Evolutionary conservation across 2,888 invertebrate species (phyloP), one percentile per base, ranked within the genome.

Genomic region (Nasonovia ribisnigri): DNA sequence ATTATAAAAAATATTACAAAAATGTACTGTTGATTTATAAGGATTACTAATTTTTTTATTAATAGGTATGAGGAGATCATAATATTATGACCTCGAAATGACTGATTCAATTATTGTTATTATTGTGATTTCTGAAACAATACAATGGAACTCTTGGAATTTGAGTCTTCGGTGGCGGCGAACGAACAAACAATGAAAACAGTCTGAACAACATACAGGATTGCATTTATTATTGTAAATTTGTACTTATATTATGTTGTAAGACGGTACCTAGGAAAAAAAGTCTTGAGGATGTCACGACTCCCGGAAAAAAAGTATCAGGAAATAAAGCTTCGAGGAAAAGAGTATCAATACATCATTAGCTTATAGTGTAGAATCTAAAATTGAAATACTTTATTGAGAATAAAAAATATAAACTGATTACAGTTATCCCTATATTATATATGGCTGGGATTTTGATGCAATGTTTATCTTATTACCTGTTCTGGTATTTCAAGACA

Each of bases 61-160:
- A 77, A 77, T 67, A 29, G 16, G 11, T 67, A 67, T n/a, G 36
- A 36, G 8, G 36, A 77, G 8, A 36, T 8, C 36, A 11, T 77
- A 77, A 77, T 77, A 36, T 36, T 36, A 77, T 77, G 77, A 77
- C 77, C 36, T 77, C 20, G 36, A 36, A 77, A 77, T 42, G 77
- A 24, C 20, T 77, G 20, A 77, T 77, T 77, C 20, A 36, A 77
- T 77, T 77, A 77, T 77, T 77, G 77, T 77, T 36, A 77, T 77
- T 77, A 77, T 36, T 77, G 36, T 67, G 67, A n/a, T 67, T 67
- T 67, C n/a, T 77, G 77, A 77, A 77, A 77, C 77, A 77, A 77
- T 77, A 24, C 36, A 20, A 77, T 77, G 77, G 77, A 36, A 77
- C 20, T 77, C 36, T 6, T 77, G 67, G 67, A 77, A 77, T 86